Percentiles rank a stretch among this genome's conserved stretches.
phyloP scores from a whole-genome alignment of 2,113 vertebrate genomes.

The Malurus melanocephalus region DNA sequence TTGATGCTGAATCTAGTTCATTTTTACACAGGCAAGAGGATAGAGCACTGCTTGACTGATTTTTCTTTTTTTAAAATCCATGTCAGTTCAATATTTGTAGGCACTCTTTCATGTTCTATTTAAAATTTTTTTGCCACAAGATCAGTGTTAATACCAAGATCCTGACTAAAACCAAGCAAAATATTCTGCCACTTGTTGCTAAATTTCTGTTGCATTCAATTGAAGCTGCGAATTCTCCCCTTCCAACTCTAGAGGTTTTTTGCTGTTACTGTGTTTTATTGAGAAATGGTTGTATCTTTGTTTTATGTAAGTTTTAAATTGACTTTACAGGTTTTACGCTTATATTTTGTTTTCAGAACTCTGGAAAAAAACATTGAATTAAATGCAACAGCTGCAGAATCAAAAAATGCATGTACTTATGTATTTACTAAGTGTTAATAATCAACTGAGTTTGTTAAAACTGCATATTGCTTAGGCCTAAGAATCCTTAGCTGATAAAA shows the following conservation, averaged over 20 bases:
- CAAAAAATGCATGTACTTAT: not conserved
- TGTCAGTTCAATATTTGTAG: not conserved
- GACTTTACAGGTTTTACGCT: not conserved
- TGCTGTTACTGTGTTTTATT: not conserved
- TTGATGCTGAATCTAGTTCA: slow-evolving; percentile 12
- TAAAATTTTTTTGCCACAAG: not conserved
- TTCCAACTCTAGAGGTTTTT: not conserved
- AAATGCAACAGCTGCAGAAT: not conserved
- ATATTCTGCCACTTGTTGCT: not conserved
- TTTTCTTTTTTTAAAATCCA: not conserved
- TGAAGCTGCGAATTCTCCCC: not conserved
- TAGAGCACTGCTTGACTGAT: not conserved
- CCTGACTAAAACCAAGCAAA: not conserved
- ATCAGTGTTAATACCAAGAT: not conserved
- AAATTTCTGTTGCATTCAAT: too few relatives aligned
- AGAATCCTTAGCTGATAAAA: not conserved
- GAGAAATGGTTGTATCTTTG: not conserved
- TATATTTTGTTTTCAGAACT: not conserved
- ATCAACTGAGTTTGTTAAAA: not conserved
- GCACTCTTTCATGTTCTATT: not conserved
- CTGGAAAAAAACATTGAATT: not conserved
- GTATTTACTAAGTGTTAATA: not conserved
- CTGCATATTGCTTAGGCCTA: not conserved
- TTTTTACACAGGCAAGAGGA: not conserved
- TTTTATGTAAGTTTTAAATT: not conserved